Evolutionary conservation across 2,113 vertebrate genomes (phyloP).

Genomic region (Antechinus flavipes): DNA sequence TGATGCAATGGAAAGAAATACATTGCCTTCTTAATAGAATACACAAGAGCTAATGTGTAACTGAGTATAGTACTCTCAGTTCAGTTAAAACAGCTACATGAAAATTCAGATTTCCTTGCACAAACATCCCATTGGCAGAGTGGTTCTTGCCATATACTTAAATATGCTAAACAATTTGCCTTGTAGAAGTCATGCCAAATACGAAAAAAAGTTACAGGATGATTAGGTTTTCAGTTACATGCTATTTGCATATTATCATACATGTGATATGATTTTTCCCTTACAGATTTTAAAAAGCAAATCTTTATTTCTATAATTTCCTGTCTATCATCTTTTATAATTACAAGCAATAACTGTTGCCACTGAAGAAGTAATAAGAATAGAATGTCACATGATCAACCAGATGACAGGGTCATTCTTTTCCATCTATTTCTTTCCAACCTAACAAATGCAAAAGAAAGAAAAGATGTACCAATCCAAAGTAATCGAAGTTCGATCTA

Average conservation of each 20-base stretch:
- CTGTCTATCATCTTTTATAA: not conserved
- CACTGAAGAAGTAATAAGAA: not conserved
- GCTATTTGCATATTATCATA: constrained; percentile 10
- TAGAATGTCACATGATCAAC: not conserved
- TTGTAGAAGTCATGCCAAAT: constrained; percentile 5
- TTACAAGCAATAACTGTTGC: not conserved
- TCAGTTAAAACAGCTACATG: not conserved
- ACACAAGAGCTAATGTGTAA: not conserved
- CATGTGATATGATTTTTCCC: not conserved
- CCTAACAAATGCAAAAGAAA: not conserved
- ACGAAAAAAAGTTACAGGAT: constrained; percentile 36
- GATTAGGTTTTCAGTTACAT: not conserved
- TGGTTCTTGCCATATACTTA: constrained; percentile 1
- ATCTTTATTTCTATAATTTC: not conserved
- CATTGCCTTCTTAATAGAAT: not conserved
- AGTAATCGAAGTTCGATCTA: not conserved
- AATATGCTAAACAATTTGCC: constrained; percentile 5
- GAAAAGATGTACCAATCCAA: not conserved
- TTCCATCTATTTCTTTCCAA: not conserved
- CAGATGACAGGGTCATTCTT: not conserved
- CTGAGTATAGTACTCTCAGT: not conserved
- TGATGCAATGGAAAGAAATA: not conserved
- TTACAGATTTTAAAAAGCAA: not conserved
- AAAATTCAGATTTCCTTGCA: constrained; percentile 31
- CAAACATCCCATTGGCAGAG: not conserved